phyloP scores from a whole-genome alignment of 2,888 invertebrate species.

The Tipula unca region DNA sequence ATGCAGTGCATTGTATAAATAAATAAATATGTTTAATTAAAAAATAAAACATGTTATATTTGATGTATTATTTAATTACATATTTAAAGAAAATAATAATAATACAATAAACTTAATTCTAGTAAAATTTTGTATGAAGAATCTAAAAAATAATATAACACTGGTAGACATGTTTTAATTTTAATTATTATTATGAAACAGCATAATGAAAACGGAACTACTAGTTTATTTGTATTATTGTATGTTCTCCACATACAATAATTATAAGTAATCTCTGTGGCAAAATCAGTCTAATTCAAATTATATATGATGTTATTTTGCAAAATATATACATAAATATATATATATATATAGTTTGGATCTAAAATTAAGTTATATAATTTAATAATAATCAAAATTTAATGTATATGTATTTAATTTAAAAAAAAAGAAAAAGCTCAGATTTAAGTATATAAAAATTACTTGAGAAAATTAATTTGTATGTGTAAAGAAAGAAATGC shows the following conservation, averaged over 20 bases:
- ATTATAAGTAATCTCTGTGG: background rate
- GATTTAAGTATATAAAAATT: background rate
- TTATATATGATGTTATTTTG: background rate
- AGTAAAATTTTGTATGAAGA: constrained; percentile 15
- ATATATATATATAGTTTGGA: background rate
- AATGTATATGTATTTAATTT: background rate
- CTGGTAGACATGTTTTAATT: background rate
- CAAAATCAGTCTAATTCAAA: background rate
- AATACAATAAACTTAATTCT: background rate
- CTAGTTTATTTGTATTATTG: background rate
- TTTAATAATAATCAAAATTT: background rate
- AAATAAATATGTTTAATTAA: background rate
- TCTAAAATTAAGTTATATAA: background rate
- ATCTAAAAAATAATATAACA: background rate
- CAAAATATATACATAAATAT: background rate
- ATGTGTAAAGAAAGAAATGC: background rate
- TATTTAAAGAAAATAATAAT: background rate
- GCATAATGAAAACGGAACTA: background rate
- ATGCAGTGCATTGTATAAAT: background rate
- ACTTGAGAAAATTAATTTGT: background rate
- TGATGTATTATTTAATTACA: constrained; percentile 8
- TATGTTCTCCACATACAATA: background rate
- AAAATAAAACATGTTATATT: background rate
- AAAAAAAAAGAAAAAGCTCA: background rate
- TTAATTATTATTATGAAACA: background rate